Base-by-base conservation (phyloP, 2,797 vertebrate genomes). In the Avahi laniger region DNA sequence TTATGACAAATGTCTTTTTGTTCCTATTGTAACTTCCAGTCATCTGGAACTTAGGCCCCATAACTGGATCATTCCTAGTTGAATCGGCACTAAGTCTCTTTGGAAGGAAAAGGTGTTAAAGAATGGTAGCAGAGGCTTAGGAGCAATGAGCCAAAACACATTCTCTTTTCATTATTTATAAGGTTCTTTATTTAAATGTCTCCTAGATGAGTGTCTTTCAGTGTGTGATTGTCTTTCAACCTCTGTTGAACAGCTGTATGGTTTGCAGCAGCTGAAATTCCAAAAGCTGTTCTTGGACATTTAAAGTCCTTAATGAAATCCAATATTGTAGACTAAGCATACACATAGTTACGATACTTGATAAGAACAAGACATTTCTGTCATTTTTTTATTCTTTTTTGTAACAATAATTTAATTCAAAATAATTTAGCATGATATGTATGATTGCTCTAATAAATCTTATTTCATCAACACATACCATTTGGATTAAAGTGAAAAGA, bases 401-500 rank as follows among this genome's bases (percentile, higher is more conserved):
- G 4, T 89, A 65, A 50, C 5, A 79, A 5, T 52, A 28, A 79
- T 69, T 7, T 87, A 92, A 70, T 90, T 96, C 28, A 90, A 72
- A 93, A 67, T 65, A 63, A 92, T 69, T 65, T 87, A 63, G 38
- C 18, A 54, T n/a, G 20, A 69, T 95, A 6, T 38, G 2, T 72
- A 48, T 80, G 41, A 63, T 35, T 83, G 3, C 7, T 65, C 20
- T 80, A 84, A 73, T 75, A 80, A 69, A 84, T 80, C 11, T 50
- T 33, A 17, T 57, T 41, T 72, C 10, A 78, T 65, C 43, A 54
- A 35, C 28, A 63, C 20, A 91, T 22, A 46, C 24, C 35, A 85
- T 70, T 90, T 83, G 43, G 5, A 75, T 75, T 92, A 96, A 93
- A 93, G 12, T 78, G 63, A 92, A 78, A 91, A 76, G 30, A 73